Conservation (phyloP, 2,797 vertebrate species). For the Amniataba percoides region DNA sequence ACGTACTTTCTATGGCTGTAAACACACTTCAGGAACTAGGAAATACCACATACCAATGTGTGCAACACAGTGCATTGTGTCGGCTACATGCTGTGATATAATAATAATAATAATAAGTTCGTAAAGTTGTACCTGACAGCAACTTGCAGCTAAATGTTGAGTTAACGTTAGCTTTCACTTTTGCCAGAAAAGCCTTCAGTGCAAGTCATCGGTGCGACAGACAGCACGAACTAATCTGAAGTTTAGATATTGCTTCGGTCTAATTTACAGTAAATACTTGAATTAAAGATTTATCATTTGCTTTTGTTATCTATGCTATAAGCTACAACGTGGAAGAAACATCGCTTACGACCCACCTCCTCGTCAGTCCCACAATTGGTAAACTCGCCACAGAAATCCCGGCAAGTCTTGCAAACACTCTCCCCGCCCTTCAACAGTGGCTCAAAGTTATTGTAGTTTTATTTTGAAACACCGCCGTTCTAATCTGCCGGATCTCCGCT, state of each 20-base stretch:
- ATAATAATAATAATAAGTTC: neutral
- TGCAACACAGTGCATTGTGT: too few species aligned
- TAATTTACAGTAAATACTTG: neutral
- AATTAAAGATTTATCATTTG: neutral
- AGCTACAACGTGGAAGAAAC: neutral
- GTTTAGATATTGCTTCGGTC: neutral
- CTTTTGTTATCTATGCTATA: neutral
- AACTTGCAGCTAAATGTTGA: neutral
- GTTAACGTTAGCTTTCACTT: conserved; percentile 41
- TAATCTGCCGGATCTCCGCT: accelerated
- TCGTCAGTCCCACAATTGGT: neutral
- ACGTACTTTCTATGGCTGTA: too few species aligned
- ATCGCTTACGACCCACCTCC: conserved; percentile 37
- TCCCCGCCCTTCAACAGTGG: neutral
- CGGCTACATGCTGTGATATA: neutral
- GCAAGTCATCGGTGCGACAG: neutral
- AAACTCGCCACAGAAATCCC: conserved; percentile 59
- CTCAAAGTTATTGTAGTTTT: conserved; percentile 70
- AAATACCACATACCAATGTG: neutral
- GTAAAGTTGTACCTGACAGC: conserved; percentile 19
- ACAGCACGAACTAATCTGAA: neutral
- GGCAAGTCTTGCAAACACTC: conserved; percentile 65
- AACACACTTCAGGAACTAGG: too few species aligned
- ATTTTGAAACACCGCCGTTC: accelerated
- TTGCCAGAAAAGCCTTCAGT: neutral